A percentile compares a stretch with the other conserved stretches of the same genome.
phyloP scores from a whole-genome alignment of 2,888 invertebrate genomes.

The Syritta pipiens region DNA sequence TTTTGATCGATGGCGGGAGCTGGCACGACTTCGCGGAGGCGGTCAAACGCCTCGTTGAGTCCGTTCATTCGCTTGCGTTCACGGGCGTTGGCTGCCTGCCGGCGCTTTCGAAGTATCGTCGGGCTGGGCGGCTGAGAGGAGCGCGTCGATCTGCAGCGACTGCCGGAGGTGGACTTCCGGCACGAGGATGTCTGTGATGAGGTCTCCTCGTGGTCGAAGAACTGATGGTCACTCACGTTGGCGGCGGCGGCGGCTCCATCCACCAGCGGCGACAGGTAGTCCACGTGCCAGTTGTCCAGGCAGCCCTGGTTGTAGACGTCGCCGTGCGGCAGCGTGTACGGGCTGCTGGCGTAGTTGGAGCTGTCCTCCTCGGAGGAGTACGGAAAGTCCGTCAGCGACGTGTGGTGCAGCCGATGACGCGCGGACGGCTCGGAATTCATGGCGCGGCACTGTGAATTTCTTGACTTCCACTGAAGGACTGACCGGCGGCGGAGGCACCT shows the following conservation, averaged over 20 bases:
- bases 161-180: conserved; percentile 19
- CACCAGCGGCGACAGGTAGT: conserved; percentile 27
- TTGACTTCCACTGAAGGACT: conserved; percentile 56
- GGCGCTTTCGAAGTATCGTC: conserved; percentile 82
- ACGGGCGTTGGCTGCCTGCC: conserved; percentile 87
- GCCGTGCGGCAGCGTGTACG: conserved; percentile 67
- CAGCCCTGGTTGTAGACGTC: conserved; percentile 51
- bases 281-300: conserved; percentile 56
- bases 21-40: conserved; percentile 86
- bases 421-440: conserved; percentile 46
- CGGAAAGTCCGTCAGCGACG: conserved; percentile 70
- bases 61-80: conserved; percentile 88
- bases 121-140: conserved; percentile 80
- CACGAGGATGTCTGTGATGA: conserved; percentile 43
- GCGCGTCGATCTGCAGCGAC: not conserved
- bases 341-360: conserved; percentile 75
- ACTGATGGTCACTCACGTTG: conserved; percentile 4
- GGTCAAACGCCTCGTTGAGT: conserved; percentile 87
- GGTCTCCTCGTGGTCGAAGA: conserved; percentile 41
- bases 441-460: conserved; percentile 52
- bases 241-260: conserved; percentile 2
- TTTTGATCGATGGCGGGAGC: conserved; percentile 86
- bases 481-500: conserved; percentile 41
- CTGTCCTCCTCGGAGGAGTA: conserved; percentile 77
- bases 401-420: conserved; percentile 54